phyloP scores from a whole-genome alignment of 2,888 invertebrate species.

The Antheraea assamensis region DNA sequence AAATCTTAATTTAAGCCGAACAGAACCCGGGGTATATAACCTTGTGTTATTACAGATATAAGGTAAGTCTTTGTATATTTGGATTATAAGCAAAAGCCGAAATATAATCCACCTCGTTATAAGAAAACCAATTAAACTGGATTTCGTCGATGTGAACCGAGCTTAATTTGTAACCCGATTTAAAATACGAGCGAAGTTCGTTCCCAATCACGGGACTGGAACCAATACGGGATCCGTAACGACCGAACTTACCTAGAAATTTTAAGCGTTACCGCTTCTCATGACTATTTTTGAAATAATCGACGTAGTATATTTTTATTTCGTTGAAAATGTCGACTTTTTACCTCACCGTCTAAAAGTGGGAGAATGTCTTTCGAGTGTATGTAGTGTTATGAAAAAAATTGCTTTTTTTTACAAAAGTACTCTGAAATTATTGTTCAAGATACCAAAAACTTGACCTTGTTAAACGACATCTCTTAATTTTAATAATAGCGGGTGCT shows the following conservation, averaged over 20 bases:
- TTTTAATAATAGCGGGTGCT: no score
- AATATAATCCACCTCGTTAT: conserved; percentile 1
- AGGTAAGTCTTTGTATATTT: not conserved
- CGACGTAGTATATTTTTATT: not conserved
- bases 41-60: not conserved
- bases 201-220: conserved; percentile 36
- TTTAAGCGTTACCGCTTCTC: not conserved
- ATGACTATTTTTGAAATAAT: not conserved
- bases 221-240: conserved; percentile 44
- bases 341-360: no score
- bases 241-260: conserved; percentile 41
- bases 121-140: conserved; percentile 10
- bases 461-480: no score
- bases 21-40: not conserved
- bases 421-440: no score
- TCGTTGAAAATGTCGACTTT: not conserved
- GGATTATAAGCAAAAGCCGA: not conserved
- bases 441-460: no score
- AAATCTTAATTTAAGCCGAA: not conserved
- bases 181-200: conserved; percentile 45
- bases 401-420: no score
- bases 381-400: no score
- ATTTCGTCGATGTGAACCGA: conserved; percentile 12
- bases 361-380: no score
- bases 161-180: conserved; percentile 25